A percentile compares a stretch with the other conserved stretches of the same genome.
These are phyloP conservation scores for Drosophila pseudotalamancana DNA, from an alignment of 2,888 invertebrate genomes.

Conservation along the genomic window DNA sequence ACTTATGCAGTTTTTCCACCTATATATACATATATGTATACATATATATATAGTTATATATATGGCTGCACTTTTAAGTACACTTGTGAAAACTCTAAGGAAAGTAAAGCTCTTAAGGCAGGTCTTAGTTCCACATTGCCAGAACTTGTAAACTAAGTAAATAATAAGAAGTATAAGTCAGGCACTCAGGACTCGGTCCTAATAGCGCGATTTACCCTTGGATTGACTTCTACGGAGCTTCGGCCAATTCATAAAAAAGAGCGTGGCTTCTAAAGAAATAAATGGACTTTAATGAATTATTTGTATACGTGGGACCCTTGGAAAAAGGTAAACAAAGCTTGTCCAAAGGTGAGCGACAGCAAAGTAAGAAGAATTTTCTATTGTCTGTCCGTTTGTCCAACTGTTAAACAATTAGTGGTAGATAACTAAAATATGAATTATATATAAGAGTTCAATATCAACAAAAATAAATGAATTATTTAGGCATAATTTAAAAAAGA, in stretches of 20 bases:
- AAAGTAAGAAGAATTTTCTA: too few species aligned
- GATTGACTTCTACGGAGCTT: slow-evolving; percentile 39
- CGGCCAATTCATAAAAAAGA: neutral
- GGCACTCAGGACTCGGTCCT: neutral
- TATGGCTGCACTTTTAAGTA: slow-evolving; percentile 5
- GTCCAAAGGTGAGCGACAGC: too few species aligned
- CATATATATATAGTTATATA: neutral
- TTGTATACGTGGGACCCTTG: too few species aligned
- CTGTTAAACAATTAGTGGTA: too few species aligned
- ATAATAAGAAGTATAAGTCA: slow-evolving; percentile 1
- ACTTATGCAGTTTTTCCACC: slow-evolving; percentile 1
- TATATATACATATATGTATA: too few species aligned
- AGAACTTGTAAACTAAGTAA: neutral
- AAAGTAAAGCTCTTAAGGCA: neutral
- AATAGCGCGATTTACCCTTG: slow-evolving; percentile 36
- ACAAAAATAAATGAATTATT: too few species aligned
- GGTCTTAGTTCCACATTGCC: slow-evolving; percentile 2
- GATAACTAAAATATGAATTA: too few species aligned
- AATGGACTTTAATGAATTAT: neutral
- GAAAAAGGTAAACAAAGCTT: too few species aligned
- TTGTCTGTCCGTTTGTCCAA: too few species aligned
- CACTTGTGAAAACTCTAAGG: slow-evolving; percentile 9
- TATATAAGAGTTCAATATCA: too few species aligned
- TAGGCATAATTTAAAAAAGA: too few species aligned
- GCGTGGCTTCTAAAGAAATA: neutral